A percentile compares a stretch with the other conserved stretches of the same genome.
These are phyloP conservation scores for Hetaerina titia DNA, from an alignment of 2,888 invertebrate genomes.

Conservation along the genomic window DNA sequence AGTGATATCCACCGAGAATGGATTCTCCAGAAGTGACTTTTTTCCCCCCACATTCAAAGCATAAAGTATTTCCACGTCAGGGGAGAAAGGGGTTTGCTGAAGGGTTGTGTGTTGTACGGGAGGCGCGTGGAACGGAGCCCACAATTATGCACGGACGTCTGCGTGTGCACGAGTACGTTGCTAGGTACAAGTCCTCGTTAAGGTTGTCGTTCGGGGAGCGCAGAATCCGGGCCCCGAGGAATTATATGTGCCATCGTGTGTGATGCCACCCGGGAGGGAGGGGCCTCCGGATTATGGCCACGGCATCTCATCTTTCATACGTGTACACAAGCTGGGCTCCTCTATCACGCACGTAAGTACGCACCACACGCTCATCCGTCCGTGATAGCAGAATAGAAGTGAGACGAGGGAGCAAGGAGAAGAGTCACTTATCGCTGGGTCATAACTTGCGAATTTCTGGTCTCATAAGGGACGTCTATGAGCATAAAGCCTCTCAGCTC, in stretches of 20 bases:
- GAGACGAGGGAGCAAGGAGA: not conserved
- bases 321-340: not conserved
- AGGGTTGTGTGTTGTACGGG: not conserved
- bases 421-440: not conserved
- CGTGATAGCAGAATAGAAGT: not conserved
- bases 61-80: not conserved
- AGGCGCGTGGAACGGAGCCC: not conserved
- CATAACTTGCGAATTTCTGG: slow-evolving; percentile 21
- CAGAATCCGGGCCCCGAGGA: not conserved
- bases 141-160: not conserved
- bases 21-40: not conserved
- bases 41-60: not conserved
- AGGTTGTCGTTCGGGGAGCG: not conserved
- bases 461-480: not conserved
- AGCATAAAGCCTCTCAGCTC: not conserved
- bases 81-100: not conserved
- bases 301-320: not conserved
- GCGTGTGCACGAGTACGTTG: not conserved
- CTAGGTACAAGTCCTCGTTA: not conserved
- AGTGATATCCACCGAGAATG: not conserved
- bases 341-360: not conserved
- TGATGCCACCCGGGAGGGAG: not conserved
- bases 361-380: no score
- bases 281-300: not conserved
- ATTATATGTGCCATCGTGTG: not conserved